Evolutionary conservation across 2,797 vertebrate genomes (phyloP).

Genomic region (Nyctibius grandis): DNA sequence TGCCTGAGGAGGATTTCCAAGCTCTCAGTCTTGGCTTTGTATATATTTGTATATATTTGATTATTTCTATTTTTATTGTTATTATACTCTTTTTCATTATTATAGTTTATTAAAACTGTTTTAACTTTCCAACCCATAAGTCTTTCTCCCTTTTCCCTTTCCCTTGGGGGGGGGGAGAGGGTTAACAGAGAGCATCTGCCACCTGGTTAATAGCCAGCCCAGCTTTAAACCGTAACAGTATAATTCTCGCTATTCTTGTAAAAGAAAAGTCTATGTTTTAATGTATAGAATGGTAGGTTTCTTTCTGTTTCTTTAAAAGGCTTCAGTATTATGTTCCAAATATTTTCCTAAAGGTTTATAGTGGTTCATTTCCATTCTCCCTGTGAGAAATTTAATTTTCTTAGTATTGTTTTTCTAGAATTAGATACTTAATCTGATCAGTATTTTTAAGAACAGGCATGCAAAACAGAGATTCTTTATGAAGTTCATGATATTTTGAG

Average conservation of each 20-base stretch:
- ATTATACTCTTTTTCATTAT: too few species aligned
- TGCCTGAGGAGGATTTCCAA: too few species aligned
- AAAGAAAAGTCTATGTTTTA: not conserved
- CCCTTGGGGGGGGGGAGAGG: too few species aligned
- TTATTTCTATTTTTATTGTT: too few species aligned
- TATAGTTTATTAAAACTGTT: too few species aligned
- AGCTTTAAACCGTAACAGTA: too few species aligned
- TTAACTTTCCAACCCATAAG: too few species aligned
- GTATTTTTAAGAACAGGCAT: not conserved
- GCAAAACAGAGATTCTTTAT: not conserved
- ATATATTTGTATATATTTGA: too few species aligned
- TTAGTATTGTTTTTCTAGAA: not conserved
- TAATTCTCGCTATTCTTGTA: not conserved
- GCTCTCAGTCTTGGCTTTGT: too few species aligned
- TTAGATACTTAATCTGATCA: not conserved
- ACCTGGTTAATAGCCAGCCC: too few species aligned
- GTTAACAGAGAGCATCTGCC: too few species aligned
- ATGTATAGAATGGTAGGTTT: not conserved
- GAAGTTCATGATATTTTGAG: not conserved
- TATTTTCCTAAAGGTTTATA: not conserved
- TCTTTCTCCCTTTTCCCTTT: too few species aligned
- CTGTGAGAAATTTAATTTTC: not conserved
- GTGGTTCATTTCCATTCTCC: not conserved
- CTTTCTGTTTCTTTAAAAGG: not conserved
- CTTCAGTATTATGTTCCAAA: not conserved